phyloP scores from a whole-genome alignment of 2,113 vertebrate genomes.

The Abramis brama region DNA sequence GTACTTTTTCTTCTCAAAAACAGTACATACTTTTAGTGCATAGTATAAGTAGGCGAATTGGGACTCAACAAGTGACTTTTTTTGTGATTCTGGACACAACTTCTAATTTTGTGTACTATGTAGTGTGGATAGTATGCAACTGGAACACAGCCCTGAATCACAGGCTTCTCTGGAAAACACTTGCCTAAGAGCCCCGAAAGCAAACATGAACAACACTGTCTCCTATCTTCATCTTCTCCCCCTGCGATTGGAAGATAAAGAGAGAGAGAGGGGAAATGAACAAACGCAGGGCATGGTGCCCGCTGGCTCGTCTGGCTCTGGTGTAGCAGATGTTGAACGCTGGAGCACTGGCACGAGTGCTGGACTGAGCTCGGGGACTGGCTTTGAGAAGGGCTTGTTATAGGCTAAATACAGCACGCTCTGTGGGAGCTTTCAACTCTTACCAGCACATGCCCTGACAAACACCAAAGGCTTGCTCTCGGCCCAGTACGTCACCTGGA shows the following conservation, averaged over 20 bases:
- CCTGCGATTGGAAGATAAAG: no score
- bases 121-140: neutral
- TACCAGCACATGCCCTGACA: neutral
- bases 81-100: neutral
- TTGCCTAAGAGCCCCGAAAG: neutral
- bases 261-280: neutral
- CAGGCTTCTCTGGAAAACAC: neutral
- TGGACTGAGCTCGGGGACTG: slow-evolving; percentile 11
- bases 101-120: neutral
- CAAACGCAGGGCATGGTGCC: neutral
- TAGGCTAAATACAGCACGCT: slow-evolving; percentile 35
- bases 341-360: slow-evolving; percentile 19
- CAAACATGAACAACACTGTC: neutral
- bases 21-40: no score
- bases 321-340: slow-evolving; percentile 46
- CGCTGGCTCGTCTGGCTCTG: no score
- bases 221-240: neutral
- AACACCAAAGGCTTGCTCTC: slow-evolving; percentile 1
- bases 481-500: slow-evolving; percentile 7
- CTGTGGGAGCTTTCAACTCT: slow-evolving; percentile 20
- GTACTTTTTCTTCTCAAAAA: no score
- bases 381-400: neutral
- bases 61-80: no score
- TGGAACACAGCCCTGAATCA: neutral
- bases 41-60: no score